Base-by-base conservation (phyloP, 2,113 vertebrate species). In the Dicentrarchus labrax region DNA sequence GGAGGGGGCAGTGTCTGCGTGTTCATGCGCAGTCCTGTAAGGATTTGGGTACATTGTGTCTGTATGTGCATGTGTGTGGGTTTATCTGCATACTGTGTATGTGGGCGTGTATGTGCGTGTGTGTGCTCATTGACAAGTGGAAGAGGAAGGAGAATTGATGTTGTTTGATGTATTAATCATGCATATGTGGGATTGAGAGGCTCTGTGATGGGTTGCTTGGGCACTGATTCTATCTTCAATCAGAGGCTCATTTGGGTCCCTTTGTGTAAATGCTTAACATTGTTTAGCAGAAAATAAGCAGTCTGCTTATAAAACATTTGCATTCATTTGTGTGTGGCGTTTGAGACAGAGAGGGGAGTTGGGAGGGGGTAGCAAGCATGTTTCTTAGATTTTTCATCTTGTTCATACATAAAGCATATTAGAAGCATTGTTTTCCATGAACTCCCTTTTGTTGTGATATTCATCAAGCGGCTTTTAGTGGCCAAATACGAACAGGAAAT, bases 91-190 rank as follows among this genome's bases (percentile, higher is more conserved):
- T 15, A 7, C 50, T 56, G 69, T 12, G 51, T 19, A 60, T 60
- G 41, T 78, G 84, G n/a, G 57, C 68, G 64, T 24, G n/a, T 45
- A 68, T 51, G 69, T 48, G 78, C n/a, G 56, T 61, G 70, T 53
- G 66, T 51, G 67, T 45, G 67, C 75, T 64, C 78, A 87, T 83
- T 86, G 84, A 90, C 76, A 80, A 90, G 89, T 68, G 72, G 78
- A 85, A 81, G 83, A 78, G 85, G 76, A 91, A 87, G 86, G 88
- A 86, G 86, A 89, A 91, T 87, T 88, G 80, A 87, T 92, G 88
- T 89, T 89, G 89, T 91, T 94, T 95, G 94, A 95, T 94, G 91
- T 93, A 93, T 94, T 94, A 94, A 95, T 95, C 90, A 93, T 93
- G 92, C 91, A 92, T 94, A 87, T 87, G 82, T 80, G 91, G 92